Base-by-base conservation (phyloP, 2,888 invertebrate genomes). In the Alsophila aescularia region DNA sequence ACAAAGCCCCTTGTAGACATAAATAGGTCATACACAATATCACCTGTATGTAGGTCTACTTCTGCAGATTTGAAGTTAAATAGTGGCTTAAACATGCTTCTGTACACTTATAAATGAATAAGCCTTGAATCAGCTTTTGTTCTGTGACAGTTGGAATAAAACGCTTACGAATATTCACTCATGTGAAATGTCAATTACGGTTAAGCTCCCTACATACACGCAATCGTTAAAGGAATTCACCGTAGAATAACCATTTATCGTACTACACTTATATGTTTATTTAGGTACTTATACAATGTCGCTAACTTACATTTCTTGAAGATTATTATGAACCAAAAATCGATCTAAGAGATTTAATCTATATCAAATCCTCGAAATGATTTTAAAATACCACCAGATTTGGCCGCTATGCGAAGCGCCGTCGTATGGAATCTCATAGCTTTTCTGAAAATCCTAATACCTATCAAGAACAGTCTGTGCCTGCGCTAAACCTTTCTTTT, bases 121-220 rank as follows among this genome's bases (percentile, higher is more conserved):
- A 40, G 24, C 15, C 39, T 31, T 15, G 2, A 40, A 48, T 21
- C 32, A 40, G 24, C 15, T 31, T 31, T 47, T 31, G 47, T 47
- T 31, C 47, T 32, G 18, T 35, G 21, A 40, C 40, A 24, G 32
- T 31, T 8, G 16, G 21, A 40, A 40, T 34, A 31, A 32, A 32
- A 2, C 40, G 13, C 48, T 39, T 47, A 31, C 32, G 24, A 21
- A 13, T 32, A 29, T 31, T 39, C 27, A 18, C 32, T 39, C 48
- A 15, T 40, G 32, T 21, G 9, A 35, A 24, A 18, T 48, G 39
- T 24, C 31, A 21, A 39, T 37, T 37, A 13, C 45, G 6, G 14
- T 16, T 27, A 47, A 47, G 18, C 31, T 16, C n/a, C n/a, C n/a
- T n/a, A n/a, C n/a, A n/a, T n/a, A n/a, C n/a, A n/a, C n/a, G n/a